A percentile compares a stretch with the other conserved stretches of the same genome.
Conservation (phyloP, 2,888 invertebrate species). For the Acrocera orbiculus region DNA sequence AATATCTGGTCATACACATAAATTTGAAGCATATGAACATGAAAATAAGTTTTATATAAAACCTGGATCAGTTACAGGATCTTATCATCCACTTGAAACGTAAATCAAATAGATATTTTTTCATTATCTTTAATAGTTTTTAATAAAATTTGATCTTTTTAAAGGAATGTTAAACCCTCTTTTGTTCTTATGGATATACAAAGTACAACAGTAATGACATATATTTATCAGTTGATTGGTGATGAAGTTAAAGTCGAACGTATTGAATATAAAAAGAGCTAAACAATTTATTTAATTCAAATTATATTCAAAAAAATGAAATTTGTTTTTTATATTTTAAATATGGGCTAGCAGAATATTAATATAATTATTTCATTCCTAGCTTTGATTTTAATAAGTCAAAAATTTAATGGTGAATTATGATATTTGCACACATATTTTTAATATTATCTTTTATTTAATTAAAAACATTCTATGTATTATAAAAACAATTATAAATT, state of each 20-base stretch:
- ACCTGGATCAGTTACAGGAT: slow-evolving; percentile 97
- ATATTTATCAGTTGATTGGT: slow-evolving; percentile 91
- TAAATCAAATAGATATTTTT: slow-evolving; percentile 30
- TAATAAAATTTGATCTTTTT: too few species aligned
- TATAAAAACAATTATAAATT: too few species aligned
- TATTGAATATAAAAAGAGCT: slow-evolving; percentile 90
- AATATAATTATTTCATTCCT: too few species aligned
- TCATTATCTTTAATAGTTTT: not conserved
- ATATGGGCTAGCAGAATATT: too few species aligned
- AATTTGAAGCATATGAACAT: slow-evolving; percentile 95
- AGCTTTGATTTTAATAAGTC: too few species aligned
- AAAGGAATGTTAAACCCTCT: slow-evolving; percentile 75
- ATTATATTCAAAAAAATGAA: too few species aligned
- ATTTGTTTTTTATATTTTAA: too few species aligned
- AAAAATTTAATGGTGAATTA: too few species aligned
- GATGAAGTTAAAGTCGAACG: slow-evolving; percentile 99
- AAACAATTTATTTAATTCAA: slow-evolving; percentile 25
- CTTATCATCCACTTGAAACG: slow-evolving; percentile 84
- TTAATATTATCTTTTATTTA: too few species aligned
- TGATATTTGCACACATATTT: too few species aligned
- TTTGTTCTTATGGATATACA: slow-evolving; percentile 99
- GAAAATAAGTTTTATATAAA: slow-evolving; percentile 99
- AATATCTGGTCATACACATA: slow-evolving; percentile 96
- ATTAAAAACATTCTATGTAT: too few species aligned
- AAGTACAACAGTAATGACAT: slow-evolving; percentile 91